phyloP scores from a whole-genome alignment of 2,113 vertebrate species.

The Oreotrochilus melanogaster region DNA sequence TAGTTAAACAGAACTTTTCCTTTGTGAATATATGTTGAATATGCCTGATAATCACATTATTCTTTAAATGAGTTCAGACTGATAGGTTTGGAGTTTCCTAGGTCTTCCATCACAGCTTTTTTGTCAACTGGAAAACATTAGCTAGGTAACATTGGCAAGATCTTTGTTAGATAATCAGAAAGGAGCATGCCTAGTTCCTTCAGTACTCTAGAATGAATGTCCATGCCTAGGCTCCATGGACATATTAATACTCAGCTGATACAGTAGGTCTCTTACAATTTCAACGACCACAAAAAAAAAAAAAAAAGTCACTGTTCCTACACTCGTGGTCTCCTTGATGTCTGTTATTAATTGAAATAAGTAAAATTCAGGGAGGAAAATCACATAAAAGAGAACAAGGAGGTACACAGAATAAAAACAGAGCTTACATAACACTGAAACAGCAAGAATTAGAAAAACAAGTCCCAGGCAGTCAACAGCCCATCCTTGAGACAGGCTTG shows the following conservation, averaged over 20 bases:
- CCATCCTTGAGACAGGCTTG: too few relatives aligned
- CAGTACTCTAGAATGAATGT: not conserved
- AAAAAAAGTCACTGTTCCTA: not conserved
- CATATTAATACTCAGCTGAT: not conserved
- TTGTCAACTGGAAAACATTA: not conserved
- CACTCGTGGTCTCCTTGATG: not conserved
- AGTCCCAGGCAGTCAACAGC: too few relatives aligned
- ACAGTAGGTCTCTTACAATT: not conserved
- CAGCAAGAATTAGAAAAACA: too few relatives aligned
- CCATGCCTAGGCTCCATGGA: not conserved
- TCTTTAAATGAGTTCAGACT: not conserved
- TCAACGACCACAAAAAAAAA: not conserved
- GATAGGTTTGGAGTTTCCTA: not conserved
- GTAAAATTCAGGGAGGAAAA: too few relatives aligned
- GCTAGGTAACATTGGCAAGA: not conserved
- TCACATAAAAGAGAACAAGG: too few relatives aligned
- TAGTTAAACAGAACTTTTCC: not conserved
- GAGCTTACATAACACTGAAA: too few relatives aligned
- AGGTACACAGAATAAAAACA: too few relatives aligned
- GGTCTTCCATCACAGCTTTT: not conserved
- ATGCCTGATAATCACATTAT: not conserved
- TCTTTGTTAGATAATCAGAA: not conserved
- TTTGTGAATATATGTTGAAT: not conserved
- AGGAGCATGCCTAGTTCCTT: not conserved
- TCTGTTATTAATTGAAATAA: too few relatives aligned